Conservation (phyloP, 1,140 invertebrate genomes). For the Armadillidium nasatum region DNA sequence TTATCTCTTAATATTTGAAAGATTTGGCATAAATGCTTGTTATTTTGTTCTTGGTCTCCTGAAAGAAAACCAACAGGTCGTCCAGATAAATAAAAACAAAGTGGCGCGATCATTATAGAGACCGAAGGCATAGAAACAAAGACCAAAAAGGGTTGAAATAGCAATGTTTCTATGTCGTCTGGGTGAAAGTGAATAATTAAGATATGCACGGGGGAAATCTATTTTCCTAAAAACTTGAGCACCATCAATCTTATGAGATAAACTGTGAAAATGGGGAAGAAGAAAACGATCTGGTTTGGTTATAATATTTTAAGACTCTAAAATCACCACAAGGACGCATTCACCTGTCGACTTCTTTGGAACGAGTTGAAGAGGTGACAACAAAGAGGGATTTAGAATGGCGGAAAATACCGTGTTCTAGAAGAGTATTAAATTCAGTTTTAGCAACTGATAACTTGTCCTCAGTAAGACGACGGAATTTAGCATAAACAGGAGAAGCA, state of each 20-base stretch:
- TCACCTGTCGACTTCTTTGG: constrained; percentile 41
- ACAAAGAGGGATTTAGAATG: constrained; percentile 38
- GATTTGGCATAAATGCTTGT: neutral
- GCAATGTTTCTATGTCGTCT: constrained; percentile 24
- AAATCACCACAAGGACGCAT: no score
- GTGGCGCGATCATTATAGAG: constrained; percentile 56
- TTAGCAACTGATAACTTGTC: constrained; percentile 8
- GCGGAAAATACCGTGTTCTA: constrained; percentile 20
- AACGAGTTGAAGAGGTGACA: constrained; percentile 46
- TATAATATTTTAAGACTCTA: no score
- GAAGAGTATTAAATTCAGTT: constrained; percentile 21
- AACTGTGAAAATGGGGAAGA: constrained; percentile 41
- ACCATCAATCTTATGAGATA: constrained; percentile 27
- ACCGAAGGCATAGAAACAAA: constrained; percentile 46
- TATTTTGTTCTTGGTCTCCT: no score
- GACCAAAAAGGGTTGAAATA: constrained; percentile 33
- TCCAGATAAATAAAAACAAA: no score
- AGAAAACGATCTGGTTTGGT: constrained; percentile 46
- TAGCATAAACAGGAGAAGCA: constrained; percentile 23
- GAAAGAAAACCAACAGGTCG: no score
- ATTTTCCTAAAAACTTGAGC: constrained; percentile 33
- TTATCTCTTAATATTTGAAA: constrained; percentile 4
- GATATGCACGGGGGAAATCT: no score
- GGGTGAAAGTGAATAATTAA: constrained; percentile 19
- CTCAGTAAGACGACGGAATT: constrained; percentile 2